Percentiles rank a stretch among this genome's conserved stretches.
These are phyloP conservation scores for Trachemys scripta DNA, from an alignment of 2,113 vertebrate genomes.

Conservation along the genomic window DNA sequence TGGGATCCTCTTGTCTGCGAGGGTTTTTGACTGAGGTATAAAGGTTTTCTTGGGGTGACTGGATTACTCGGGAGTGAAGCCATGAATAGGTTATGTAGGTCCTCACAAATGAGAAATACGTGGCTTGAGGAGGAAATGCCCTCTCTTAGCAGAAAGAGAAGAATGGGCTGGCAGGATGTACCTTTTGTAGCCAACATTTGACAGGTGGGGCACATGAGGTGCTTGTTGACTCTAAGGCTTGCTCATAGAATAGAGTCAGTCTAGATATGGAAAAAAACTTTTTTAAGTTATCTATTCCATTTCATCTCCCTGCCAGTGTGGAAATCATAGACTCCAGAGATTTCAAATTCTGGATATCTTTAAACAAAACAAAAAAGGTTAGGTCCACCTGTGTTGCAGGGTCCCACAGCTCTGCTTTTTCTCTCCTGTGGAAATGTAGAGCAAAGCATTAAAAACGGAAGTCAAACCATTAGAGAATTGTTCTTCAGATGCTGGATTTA, in stretches of 20 bases:
- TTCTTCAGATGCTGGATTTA: background rate
- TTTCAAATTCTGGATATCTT: background rate
- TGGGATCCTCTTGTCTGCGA: background rate
- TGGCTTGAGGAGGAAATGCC: background rate
- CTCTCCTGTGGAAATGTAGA: background rate
- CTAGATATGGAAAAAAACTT: background rate
- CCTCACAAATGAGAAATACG: background rate
- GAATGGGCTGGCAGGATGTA: background rate
- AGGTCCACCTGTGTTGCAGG: background rate
- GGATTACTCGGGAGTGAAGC: background rate
- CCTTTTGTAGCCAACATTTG: background rate
- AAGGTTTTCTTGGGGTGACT: background rate
- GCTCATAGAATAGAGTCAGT: background rate
- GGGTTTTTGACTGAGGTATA: background rate
- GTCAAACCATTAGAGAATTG: background rate
- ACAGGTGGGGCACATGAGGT: background rate
- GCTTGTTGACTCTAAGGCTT: background rate
- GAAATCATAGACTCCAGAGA: background rate
- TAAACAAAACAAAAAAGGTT: background rate
- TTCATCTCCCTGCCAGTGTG: background rate
- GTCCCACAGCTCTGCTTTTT: background rate
- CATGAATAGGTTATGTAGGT: background rate
- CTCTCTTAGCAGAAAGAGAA: background rate
- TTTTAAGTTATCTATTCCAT: background rate
- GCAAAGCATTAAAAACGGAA: background rate